A percentile compares a stretch with the other conserved stretches of the same genome.
Conservation (phyloP, 2,113 vertebrate species). For the Gorsachius goisagi region DNA sequence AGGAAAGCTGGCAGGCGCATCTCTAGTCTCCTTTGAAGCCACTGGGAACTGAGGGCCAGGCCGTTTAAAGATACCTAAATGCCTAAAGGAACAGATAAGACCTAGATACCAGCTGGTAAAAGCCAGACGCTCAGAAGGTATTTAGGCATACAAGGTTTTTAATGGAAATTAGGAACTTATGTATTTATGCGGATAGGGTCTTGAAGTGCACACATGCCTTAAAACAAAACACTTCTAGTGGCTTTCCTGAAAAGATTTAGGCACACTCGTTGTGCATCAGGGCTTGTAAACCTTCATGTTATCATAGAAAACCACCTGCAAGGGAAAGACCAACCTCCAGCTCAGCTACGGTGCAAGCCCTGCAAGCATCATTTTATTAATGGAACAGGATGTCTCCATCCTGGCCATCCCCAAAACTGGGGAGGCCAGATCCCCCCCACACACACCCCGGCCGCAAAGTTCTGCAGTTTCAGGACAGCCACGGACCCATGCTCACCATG, state of each 20-base stretch:
- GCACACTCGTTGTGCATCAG: rapidly evolving
- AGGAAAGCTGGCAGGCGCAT: not conserved
- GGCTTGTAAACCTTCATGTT: not conserved
- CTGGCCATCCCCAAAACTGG: not conserved
- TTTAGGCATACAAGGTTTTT: not conserved
- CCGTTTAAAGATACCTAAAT: not conserved
- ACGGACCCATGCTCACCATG: rapidly evolving
- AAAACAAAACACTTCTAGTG: not conserved
- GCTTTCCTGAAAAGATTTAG: not conserved
- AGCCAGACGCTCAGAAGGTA: not conserved
- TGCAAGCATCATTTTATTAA: not conserved
- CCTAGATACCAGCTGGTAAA: not conserved
- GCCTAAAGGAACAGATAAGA: not conserved
- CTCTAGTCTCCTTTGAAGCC: not conserved
- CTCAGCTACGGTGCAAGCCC: not conserved
- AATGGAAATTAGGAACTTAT: not conserved
- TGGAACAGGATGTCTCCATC: not conserved
- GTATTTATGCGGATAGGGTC: not conserved
- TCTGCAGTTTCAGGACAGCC: not conserved
- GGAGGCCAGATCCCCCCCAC: not conserved
- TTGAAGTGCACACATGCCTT: not conserved
- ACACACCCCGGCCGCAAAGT: not conserved
- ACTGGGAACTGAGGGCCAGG: not conserved
- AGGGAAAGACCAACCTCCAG: not conserved
- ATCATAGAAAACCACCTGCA: not conserved